Evolutionary conservation across 2,888 invertebrate genomes (phyloP).

Genomic region (Chrysotoxum bicinctum): DNA sequence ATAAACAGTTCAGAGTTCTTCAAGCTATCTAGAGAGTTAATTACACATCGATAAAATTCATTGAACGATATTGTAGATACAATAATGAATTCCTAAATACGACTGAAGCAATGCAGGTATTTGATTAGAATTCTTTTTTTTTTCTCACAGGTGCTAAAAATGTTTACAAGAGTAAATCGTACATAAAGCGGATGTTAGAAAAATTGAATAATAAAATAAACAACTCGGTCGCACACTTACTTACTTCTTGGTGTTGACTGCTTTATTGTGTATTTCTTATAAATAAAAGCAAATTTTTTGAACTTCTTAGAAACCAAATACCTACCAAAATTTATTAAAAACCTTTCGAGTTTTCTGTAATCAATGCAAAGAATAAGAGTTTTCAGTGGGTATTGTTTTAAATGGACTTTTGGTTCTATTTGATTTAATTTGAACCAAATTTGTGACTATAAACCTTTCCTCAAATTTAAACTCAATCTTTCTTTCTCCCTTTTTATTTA

Average conservation of each 20-base stretch:
- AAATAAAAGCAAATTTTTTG: not conserved
- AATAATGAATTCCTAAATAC: not conserved
- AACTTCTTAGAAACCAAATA: no score
- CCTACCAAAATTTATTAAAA: no score
- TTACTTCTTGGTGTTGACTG: not conserved
- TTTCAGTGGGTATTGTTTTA: no score
- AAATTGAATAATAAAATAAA: not conserved
- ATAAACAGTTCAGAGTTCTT: slow-evolving; percentile 29
- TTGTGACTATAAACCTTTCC: no score
- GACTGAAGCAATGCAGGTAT: slow-evolving; percentile 1
- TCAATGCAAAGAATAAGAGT: no score
- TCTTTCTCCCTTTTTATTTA: no score
- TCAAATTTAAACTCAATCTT: no score
- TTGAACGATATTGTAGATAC: not conserved
- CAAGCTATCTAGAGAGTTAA: slow-evolving; percentile 37
- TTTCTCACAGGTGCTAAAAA: not conserved
- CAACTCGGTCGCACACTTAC: not conserved
- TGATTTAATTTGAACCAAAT: no score
- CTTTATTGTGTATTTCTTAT: not conserved
- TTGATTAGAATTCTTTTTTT: not conserved
- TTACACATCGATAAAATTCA: slow-evolving; percentile 28
- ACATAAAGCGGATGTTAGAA: slow-evolving; percentile 9
- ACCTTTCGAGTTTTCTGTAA: no score
- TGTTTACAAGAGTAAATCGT: not conserved
- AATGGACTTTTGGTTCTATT: no score